Evolutionary conservation across 1,140 invertebrate species (phyloP).

Genomic region (Lanistes nyassanus): DNA sequence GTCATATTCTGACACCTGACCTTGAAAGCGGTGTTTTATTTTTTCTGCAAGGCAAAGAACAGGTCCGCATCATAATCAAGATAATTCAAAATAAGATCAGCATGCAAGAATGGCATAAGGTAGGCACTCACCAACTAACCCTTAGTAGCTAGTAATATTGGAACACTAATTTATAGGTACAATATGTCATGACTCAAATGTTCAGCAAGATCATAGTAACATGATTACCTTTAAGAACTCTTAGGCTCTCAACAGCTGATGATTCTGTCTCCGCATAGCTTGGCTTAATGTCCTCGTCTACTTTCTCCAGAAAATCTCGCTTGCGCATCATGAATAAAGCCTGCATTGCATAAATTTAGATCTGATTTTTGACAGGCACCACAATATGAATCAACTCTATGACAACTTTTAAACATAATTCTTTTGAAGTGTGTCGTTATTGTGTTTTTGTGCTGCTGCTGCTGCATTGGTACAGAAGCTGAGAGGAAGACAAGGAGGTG

Average conservation of each 20-base stretch:
- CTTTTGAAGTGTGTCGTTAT: too few species aligned
- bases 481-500: too few species aligned
- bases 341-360: conserved; percentile 27
- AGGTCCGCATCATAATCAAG: not conserved
- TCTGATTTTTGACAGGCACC: too few species aligned
- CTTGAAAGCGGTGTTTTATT: conserved; percentile 9
- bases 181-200: too few species aligned
- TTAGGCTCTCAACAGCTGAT: conserved; percentile 10
- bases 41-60: conserved; percentile 20
- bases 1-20: conserved; percentile 17
- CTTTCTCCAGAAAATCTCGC: conserved; percentile 29
- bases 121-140: too few species aligned
- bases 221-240: conserved; percentile 38
- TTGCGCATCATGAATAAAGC: conserved; percentile 40
- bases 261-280: conserved; percentile 29
- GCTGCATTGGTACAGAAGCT: too few species aligned
- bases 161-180: too few species aligned
- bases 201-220: not conserved
- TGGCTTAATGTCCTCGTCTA: conserved; percentile 28
- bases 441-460: too few species aligned
- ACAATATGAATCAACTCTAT: too few species aligned
- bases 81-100: not conserved
- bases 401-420: too few species aligned
- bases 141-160: too few species aligned
- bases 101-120: too few species aligned